A percentile compares a stretch with the other conserved stretches of the same genome.
These are phyloP conservation scores for Tiaroga cobitis DNA, from an alignment of 2,797 vertebrate genomes.

Conservation along the genomic window DNA sequence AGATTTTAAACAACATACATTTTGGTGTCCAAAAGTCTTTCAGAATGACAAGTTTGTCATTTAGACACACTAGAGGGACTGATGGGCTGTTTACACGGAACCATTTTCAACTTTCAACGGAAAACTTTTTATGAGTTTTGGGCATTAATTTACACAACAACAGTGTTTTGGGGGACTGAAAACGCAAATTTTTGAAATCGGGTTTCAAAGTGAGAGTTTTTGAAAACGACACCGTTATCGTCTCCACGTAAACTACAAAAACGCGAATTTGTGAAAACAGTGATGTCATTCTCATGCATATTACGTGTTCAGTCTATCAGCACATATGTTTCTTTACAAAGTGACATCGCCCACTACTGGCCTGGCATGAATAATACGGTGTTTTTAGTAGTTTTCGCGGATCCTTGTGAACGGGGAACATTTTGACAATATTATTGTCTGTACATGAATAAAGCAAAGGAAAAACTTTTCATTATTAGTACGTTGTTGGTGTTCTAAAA, in stretches of 20 bases:
- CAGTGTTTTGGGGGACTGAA: neutral
- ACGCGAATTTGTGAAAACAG: neutral
- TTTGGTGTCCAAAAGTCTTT: neutral
- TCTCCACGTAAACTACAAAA: neutral
- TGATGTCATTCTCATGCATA: neutral
- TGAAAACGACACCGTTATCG: neutral
- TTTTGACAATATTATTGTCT: neutral
- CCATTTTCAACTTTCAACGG: neutral
- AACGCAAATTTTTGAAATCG: neutral
- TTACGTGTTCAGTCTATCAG: neutral
- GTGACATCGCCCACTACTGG: neutral
- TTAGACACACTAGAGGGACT: neutral
- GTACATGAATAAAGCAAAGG: neutral
- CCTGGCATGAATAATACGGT: neutral
- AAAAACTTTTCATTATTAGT: neutral
- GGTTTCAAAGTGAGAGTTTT: neutral
- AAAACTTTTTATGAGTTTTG: neutral
- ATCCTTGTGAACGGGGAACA: neutral
- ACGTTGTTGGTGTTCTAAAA: too few species aligned
- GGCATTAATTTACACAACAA: neutral
- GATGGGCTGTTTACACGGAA: neutral
- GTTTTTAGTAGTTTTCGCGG: neutral
- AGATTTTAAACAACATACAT: conserved; percentile 1
- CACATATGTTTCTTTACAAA: neutral
- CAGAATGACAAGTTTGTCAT: neutral